A percentile compares a stretch with the other conserved stretches of the same genome.
Conservation (phyloP, 2,113 vertebrate genomes). For the Cavia porcellus region DNA sequence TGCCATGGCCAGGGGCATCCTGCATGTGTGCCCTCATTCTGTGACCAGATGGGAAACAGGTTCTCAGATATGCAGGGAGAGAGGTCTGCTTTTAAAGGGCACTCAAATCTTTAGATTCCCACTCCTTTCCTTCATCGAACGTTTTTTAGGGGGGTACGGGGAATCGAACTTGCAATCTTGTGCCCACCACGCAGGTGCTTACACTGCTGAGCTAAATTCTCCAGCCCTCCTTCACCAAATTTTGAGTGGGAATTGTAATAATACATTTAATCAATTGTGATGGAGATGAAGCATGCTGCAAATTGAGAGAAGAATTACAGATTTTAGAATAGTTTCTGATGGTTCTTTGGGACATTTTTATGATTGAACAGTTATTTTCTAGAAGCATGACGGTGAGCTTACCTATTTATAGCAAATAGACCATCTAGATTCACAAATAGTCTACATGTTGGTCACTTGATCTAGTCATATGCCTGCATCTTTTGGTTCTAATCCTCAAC, state of each 20-base stretch:
- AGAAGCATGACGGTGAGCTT: background rate
- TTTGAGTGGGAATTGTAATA: background rate
- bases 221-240: background rate
- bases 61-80: background rate
- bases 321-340: conserved; percentile 29
- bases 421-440: background rate
- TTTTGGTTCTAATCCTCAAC: background rate
- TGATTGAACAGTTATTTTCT: background rate
- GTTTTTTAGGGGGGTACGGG: background rate
- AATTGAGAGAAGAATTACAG: background rate
- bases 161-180: too few relatives aligned
- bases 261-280: background rate
- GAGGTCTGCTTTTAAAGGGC: background rate
- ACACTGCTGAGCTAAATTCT: too few relatives aligned
- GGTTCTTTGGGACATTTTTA: background rate
- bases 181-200: too few relatives aligned
- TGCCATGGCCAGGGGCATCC: background rate
- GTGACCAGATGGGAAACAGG: background rate
- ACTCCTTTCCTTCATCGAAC: background rate
- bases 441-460: background rate
- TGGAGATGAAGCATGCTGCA: conserved; percentile 3
- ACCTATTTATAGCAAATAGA: background rate
- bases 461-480: background rate
- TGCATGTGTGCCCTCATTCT: background rate
- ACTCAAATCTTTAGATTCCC: background rate